Evolutionary conservation across 2,113 vertebrate species (phyloP), one percentile per base, ranked within the genome.

Genomic region (Cyrtonyx montezumae): DNA sequence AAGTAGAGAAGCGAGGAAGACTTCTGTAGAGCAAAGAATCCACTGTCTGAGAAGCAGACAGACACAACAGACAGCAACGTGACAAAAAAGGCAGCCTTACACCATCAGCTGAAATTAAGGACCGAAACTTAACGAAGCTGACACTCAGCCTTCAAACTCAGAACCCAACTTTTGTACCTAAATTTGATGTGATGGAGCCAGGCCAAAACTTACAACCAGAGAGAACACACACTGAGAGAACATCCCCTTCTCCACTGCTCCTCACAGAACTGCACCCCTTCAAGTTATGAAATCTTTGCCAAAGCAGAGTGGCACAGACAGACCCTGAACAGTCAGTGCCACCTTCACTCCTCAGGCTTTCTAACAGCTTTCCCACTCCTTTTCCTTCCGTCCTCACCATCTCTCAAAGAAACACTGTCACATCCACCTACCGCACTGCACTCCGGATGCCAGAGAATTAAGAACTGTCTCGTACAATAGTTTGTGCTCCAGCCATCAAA

Each of bases 401-500:
- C 71, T 51, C 53, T 15, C 17, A 8, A 45, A 49, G 45, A 51
- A 88, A 55, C 11, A 6, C 0, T 15, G 37, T 49, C 78, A 53
- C 26, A 53, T 26, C 78, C 81, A 62, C 49, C 66, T 32, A 78
- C 37, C 51, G n/a, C 51, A 30, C 22, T 3, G 62, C 0, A 13
- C 53, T 40, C 26, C 20, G 26, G 58, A 79, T 79, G n/a, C 22
- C 78, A 79, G 66, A 65, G 69, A 87, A 79, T 79, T 46, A 82
- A 84, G 45, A 62, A 17, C 46, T 30, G 0, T 15, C 22, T 5
- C 34, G 13, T 22, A 18, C 15, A 71, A 55, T 34, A 87, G 80
- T 48, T 94, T 81, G 37, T 12, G 11, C 86, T 87, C 66, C 92
- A 92, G 62, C 77, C 88, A 84, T 62, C 76, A 68, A 90, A 95